phyloP scores from a whole-genome alignment of 2,888 invertebrate genomes.

The Torymus texanus region DNA sequence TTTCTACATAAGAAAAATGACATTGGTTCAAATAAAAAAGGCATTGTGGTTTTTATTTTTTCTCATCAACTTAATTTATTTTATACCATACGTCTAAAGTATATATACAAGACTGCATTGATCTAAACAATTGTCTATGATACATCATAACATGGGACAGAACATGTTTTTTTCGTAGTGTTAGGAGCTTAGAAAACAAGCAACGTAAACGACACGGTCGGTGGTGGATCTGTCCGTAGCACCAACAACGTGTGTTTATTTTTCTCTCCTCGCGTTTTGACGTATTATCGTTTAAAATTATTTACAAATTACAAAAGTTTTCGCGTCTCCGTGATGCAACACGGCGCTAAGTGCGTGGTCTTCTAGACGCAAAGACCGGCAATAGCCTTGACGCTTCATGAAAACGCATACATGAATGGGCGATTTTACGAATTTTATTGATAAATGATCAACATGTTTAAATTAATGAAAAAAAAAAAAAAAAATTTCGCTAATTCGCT shows the following conservation, averaged over 20 bases:
- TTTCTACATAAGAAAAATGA: constrained; percentile 7
- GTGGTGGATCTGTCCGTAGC: constrained; percentile 42
- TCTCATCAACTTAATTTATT: constrained; percentile 55
- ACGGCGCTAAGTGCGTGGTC: constrained; percentile 68
- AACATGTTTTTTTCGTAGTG: constrained; percentile 55
- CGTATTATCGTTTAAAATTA: constrained; percentile 52
- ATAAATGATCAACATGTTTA: constrained; percentile 33
- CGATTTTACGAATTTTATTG: constrained; percentile 27
- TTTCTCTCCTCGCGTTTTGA: constrained; percentile 15
- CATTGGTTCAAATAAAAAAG: constrained; percentile 31
- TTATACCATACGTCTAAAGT: constrained; percentile 44
- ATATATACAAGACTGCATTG: constrained; percentile 66
- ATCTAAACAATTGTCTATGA: constrained; percentile 61
- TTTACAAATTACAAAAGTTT: constrained; percentile 57
- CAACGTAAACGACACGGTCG: constrained; percentile 41
- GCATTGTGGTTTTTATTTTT: constrained; percentile 27
- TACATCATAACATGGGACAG: constrained; percentile 60
- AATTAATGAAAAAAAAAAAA: constrained; percentile 11
- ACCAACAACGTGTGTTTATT: constrained; percentile 50
- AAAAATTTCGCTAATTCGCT: constrained; percentile 12
- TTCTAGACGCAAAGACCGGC: constrained; percentile 69
- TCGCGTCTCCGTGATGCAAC: constrained; percentile 25
- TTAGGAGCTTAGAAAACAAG: constrained; percentile 58
- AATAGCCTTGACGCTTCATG: constrained; percentile 62
- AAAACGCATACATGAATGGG: constrained; percentile 39